Percentiles rank a stretch among this genome's conserved stretches.
Conservation (phyloP, 2,113 vertebrate genomes). For the Bubo scandiacus region DNA sequence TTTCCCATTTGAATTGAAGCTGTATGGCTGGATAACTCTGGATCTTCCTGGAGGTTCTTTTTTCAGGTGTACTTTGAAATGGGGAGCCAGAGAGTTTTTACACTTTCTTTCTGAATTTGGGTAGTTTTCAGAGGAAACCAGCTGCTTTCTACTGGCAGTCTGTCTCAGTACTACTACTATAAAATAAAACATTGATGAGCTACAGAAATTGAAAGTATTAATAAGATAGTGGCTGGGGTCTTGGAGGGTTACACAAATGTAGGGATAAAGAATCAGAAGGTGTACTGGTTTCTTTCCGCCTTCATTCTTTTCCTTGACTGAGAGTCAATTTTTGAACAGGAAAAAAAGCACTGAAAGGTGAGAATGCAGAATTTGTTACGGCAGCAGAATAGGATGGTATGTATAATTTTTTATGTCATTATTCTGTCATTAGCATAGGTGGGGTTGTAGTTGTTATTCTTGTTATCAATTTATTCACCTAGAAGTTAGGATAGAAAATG, state of each 20-base stretch:
- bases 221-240: not conserved
- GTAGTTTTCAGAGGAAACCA: not conserved
- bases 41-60: not conserved
- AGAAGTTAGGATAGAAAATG: not conserved
- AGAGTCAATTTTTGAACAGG: not conserved
- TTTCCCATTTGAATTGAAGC: not conserved
- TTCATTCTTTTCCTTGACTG: not conserved
- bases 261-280: not conserved
- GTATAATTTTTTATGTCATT: not conserved
- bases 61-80: not conserved
- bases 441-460: not conserved
- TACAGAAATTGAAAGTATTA: not conserved
- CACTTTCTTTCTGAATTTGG: not conserved
- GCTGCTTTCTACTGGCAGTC: not conserved
- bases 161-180: not conserved
- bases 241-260: not conserved
- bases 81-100: not conserved
- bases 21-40: not conserved
- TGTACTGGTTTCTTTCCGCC: not conserved
- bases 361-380: not conserved
- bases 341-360: not conserved
- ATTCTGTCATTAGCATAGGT: not conserved
- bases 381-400: not conserved
- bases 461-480: not conserved
- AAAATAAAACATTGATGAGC: not conserved